phyloP scores from a whole-genome alignment of 2,113 vertebrate species.

The Tursiops truncatus region DNA sequence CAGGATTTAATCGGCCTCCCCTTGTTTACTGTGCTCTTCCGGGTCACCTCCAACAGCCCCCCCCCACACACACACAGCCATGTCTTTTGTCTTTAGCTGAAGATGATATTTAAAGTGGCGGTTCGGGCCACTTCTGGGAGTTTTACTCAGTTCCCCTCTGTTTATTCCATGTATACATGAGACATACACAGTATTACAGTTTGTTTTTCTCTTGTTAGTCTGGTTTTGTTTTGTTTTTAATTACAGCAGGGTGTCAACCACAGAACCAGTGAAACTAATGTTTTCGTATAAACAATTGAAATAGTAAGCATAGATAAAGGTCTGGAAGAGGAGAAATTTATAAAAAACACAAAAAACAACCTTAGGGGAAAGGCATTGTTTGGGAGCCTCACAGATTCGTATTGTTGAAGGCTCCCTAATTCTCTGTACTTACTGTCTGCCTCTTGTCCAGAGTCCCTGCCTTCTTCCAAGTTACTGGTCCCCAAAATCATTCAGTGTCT shows the following conservation, averaged over 20 bases:
- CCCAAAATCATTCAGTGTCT: not conserved
- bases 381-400: not conserved
- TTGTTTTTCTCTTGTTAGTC: not conserved
- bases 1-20: not conserved
- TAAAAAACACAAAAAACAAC: not conserved
- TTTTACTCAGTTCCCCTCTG: not conserved
- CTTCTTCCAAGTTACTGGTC: not conserved
- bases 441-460: not conserved
- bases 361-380: not conserved
- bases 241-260: not conserved
- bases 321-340: not conserved
- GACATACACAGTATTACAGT: not conserved
- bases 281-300: not conserved
- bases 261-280: not conserved
- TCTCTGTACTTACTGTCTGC: not conserved
- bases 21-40: not conserved
- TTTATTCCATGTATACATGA: not conserved
- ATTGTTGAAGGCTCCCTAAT: not conserved
- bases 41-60: not conserved
- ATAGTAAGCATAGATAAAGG: not conserved
- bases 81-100: not conserved
- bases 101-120: not conserved
- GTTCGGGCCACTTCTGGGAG: not conserved
- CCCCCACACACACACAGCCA: too few species aligned
- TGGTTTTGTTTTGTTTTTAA: not conserved